Percentiles rank a stretch among this genome's conserved stretches.
These are phyloP conservation scores for Limosa lapponica DNA, from an alignment of 2,797 vertebrate genomes.

Conservation along the genomic window DNA sequence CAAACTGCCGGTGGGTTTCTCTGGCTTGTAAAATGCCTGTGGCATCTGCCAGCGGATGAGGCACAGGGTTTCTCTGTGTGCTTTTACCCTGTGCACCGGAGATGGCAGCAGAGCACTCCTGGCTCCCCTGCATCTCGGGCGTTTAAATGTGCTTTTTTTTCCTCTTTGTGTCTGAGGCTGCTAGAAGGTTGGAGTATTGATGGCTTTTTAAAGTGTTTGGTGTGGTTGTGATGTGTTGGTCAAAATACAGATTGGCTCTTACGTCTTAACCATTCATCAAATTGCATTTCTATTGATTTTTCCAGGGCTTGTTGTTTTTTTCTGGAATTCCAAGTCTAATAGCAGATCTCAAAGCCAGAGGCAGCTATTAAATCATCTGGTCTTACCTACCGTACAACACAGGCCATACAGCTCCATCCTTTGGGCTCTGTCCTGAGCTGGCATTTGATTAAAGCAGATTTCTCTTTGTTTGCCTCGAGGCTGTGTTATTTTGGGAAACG, in stretches of 20 bases:
- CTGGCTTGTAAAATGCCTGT: rapidly evolving
- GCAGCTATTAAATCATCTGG: neutral
- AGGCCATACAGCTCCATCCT: neutral
- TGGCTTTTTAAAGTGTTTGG: neutral
- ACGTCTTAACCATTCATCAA: neutral
- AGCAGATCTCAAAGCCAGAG: neutral
- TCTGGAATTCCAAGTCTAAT: neutral
- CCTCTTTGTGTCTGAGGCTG: neutral
- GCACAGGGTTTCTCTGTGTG: rapidly evolving
- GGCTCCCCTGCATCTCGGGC: rapidly evolving
- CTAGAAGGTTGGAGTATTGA: neutral
- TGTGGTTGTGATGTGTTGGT: neutral
- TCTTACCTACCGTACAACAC: neutral
- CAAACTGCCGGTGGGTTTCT: neutral
- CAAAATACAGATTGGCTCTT: neutral
- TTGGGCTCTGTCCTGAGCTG: neutral
- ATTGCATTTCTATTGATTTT: neutral
- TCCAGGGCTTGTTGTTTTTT: neutral
- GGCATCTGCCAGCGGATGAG: neutral
- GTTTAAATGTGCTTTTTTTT: neutral
- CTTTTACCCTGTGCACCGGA: neutral
- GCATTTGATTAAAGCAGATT: neutral
- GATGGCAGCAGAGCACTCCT: constrained; percentile 48
- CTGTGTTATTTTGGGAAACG: neutral
- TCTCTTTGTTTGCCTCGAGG: neutral